Conservation (phyloP, 1,140 invertebrate genomes). For the Pseudomyrmex pallidus region DNA sequence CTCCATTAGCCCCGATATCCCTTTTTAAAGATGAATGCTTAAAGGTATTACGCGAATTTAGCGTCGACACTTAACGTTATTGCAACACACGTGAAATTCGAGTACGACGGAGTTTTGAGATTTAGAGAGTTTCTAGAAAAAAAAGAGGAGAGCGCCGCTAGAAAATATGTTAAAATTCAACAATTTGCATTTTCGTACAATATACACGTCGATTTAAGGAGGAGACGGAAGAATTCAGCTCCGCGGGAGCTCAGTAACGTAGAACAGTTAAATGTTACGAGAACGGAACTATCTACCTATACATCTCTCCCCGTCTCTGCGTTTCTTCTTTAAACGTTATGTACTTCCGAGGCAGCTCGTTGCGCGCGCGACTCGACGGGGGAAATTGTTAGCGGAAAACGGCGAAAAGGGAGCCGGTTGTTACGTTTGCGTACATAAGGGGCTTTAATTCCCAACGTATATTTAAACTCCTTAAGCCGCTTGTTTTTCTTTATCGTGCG, state of each 20-base stretch:
- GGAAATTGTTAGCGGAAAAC: conserved; percentile 40
- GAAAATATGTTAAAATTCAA: no score
- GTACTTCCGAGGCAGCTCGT: conserved; percentile 13
- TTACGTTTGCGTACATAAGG: conserved; percentile 60
- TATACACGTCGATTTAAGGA: conserved; percentile 9
- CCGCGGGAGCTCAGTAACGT: conserved; percentile 10
- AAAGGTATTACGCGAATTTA: conserved; percentile 68
- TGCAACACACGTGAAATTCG: neutral
- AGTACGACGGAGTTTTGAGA: neutral
- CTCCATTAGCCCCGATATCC: conserved; percentile 83
- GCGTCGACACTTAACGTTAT: neutral
- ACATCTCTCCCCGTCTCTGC: neutral
- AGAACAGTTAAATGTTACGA: conserved; percentile 65
- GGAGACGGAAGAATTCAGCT: conserved; percentile 23
- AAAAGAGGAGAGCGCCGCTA: no score
- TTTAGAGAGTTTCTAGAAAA: neutral
- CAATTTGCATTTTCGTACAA: no score
- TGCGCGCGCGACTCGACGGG: neutral
- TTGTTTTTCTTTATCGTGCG: conserved; percentile 58
- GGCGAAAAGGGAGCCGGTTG: conserved; percentile 9
- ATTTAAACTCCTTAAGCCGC: conserved; percentile 76
- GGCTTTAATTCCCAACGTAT: conserved; percentile 73
- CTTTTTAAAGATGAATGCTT: conserved; percentile 73
- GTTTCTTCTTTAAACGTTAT: conserved; percentile 11
- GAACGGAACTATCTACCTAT: conserved; percentile 46